These are phyloP conservation scores for Platysternon megacephalum DNA, from an alignment of 2,113 vertebrate species.

Conservation along the genomic window DNA sequence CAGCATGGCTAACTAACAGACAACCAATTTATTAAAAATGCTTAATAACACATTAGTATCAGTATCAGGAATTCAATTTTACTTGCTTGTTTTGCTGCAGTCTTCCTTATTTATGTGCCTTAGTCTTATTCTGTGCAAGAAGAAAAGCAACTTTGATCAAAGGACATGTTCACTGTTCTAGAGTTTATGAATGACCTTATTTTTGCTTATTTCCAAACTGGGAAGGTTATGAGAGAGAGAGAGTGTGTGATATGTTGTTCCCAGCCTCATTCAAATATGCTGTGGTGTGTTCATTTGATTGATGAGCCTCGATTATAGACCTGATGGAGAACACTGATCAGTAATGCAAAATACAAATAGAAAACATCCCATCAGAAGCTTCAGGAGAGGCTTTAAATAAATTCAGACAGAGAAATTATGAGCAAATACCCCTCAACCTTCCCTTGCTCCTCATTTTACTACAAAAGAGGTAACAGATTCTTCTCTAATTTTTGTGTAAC, in stretches of 20 bases:
- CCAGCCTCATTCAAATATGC: background rate
- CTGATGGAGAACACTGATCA: background rate
- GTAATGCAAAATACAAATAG: background rate
- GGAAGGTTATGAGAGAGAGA: background rate
- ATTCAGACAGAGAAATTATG: background rate
- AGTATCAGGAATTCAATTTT: background rate
- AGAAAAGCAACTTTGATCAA: background rate
- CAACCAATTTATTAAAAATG: background rate
- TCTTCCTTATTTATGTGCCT: background rate
- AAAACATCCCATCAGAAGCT: background rate
- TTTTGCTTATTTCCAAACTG: background rate
- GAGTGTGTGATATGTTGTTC: background rate
- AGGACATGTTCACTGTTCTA: background rate
- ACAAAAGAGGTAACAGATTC: background rate
- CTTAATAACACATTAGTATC: background rate
- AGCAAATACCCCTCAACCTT: background rate
- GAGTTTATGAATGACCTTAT: background rate
- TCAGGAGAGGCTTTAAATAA: background rate
- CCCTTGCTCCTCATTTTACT: background rate
- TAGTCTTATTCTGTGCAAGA: background rate
- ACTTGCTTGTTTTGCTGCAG: background rate
- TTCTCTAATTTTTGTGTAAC: background rate
- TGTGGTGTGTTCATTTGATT: background rate
- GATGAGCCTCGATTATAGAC: background rate
- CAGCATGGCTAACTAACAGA: background rate